Evolutionary conservation across 2,797 vertebrate species (phyloP).

Genomic region (Sorex maritimensis): DNA sequence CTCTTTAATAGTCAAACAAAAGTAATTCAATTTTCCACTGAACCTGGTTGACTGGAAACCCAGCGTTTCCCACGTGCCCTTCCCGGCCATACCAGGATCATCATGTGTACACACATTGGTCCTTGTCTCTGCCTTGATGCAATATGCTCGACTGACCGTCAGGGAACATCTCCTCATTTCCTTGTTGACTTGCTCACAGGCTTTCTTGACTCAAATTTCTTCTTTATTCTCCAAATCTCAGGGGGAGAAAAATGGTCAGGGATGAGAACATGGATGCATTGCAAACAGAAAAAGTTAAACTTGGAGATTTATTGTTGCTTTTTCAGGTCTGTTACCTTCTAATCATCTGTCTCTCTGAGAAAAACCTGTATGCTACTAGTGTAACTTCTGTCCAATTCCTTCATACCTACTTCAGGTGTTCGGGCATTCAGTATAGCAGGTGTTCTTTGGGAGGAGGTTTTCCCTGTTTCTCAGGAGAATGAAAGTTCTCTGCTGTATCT

Average conservation of each 20-base stretch:
- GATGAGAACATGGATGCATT: background rate
- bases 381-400: background rate
- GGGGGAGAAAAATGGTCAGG: background rate
- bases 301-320: background rate
- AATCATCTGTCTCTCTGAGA: background rate
- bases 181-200: background rate
- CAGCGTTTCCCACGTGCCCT: background rate
- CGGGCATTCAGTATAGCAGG: background rate
- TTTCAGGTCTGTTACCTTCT: background rate
- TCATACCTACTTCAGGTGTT: background rate
- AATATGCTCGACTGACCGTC: background rate
- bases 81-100: background rate
- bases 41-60: background rate
- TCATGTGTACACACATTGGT: background rate
- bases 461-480: background rate
- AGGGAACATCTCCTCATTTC: background rate
- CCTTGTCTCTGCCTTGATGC: background rate
- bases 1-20: background rate
- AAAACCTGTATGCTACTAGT: background rate
- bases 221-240: constrained; percentile 28
- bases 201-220: background rate
- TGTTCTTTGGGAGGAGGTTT: background rate
- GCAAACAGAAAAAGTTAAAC: background rate
- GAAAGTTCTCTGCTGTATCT: background rate
- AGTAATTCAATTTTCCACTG: background rate